Evolutionary conservation across 1,140 invertebrate species (phyloP).

Genomic region (Lasioglossum baleicum): DNA sequence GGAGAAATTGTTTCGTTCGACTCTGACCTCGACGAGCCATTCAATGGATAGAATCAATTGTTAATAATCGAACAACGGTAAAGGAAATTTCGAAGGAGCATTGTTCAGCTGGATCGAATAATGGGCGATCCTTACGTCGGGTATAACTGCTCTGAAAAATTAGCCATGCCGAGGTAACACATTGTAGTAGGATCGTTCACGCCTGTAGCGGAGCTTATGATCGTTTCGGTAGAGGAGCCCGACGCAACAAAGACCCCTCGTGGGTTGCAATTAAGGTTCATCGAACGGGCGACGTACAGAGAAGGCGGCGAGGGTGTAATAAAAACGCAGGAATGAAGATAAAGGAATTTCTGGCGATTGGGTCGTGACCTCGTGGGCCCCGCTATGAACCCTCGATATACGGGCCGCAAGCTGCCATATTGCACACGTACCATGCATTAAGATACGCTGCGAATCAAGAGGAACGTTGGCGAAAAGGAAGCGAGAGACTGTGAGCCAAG

Average conservation of each 20-base stretch:
- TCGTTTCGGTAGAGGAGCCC: slow-evolving; percentile 23
- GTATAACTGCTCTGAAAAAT: not conserved
- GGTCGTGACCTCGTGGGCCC: slow-evolving; percentile 45
- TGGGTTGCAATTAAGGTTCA: slow-evolving; percentile 49
- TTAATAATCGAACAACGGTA: too few species aligned
- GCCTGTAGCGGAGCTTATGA: slow-evolving; percentile 13
- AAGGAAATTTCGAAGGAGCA: too few species aligned
- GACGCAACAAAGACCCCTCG: slow-evolving; percentile 38
- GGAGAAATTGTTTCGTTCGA: not conserved
- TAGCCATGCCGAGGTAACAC: not conserved
- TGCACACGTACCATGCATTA: slow-evolving; percentile 52
- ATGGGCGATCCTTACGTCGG: too few species aligned
- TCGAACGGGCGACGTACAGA: slow-evolving; percentile 37
- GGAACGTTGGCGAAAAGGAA: slow-evolving; percentile 22
- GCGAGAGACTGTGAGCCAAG: slow-evolving; percentile 14
- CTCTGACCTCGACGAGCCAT: too few species aligned
- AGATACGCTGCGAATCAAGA: slow-evolving; percentile 30
- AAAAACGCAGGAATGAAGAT: slow-evolving; percentile 55
- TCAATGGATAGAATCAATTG: too few species aligned
- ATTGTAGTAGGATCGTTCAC: slow-evolving; percentile 20
- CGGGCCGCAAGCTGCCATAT: slow-evolving; percentile 46
- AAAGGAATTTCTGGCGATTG: slow-evolving; percentile 57
- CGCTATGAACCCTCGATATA: slow-evolving; percentile 51
- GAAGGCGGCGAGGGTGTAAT: slow-evolving; percentile 51
- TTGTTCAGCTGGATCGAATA: too few species aligned